phyloP scores from a whole-genome alignment of 2,888 invertebrate species.

The Craniophora ligustri region DNA sequence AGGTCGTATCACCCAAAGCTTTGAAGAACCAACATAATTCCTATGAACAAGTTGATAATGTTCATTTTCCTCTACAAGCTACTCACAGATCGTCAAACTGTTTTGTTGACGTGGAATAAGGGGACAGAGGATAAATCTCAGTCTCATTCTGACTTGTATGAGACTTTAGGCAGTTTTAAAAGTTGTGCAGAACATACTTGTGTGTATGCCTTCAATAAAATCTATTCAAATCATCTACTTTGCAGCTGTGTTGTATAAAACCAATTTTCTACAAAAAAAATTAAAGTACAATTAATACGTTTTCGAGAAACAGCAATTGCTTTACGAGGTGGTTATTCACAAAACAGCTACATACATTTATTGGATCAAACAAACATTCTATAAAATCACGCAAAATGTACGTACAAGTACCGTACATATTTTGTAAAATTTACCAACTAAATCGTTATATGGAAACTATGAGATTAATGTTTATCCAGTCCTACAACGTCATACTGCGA shows the following conservation, averaged over 20 bases:
- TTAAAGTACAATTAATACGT: too few relatives aligned
- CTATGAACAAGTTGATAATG: not conserved
- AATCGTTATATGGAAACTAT: too few relatives aligned
- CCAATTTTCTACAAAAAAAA: too few relatives aligned
- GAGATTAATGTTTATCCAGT: too few relatives aligned
- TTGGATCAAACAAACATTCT: not conserved
- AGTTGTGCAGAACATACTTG: not conserved
- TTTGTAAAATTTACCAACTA: too few relatives aligned
- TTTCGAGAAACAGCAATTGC: not conserved
- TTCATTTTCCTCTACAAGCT: not conserved
- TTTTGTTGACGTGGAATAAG: not conserved
- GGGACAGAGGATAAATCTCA: not conserved
- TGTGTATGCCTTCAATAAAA: not conserved
- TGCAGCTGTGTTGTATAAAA: not conserved
- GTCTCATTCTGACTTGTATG: not conserved
- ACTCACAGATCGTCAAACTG: not conserved
- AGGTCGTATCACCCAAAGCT: not conserved
- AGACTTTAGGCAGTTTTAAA: too few relatives aligned
- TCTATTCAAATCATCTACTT: not conserved
- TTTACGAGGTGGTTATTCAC: too few relatives aligned
- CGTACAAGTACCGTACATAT: constrained; percentile 3
- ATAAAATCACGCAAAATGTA: not conserved
- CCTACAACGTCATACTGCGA: too few relatives aligned
- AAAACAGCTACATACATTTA: not conserved
- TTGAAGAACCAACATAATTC: not conserved